Base-by-base conservation (phyloP, 2,113 vertebrate species). In the Anoura caudifer region DNA sequence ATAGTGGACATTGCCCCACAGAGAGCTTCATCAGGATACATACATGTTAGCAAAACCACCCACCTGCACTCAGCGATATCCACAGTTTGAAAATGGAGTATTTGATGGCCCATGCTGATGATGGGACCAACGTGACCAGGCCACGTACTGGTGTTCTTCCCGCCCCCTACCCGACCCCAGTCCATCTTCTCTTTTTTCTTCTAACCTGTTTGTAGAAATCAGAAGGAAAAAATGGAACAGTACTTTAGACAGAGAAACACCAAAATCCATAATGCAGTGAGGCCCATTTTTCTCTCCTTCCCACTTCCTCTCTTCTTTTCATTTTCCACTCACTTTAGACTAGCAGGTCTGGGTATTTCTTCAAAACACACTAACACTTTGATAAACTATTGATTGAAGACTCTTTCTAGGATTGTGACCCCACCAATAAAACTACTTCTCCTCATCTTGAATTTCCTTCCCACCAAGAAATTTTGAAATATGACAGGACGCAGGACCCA, bases 141-240 rank as follows among this genome's bases (percentile, higher is more conserved):
- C 17, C 73, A 24, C 24, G 56, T 45, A 26, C 6, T 59, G 59
- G 4, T 47, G 31, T 14, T 83, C 19, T 67, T 54, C 52, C 17
- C 14, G 6, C 82, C 4, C 13, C 31, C 1, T 54, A 54, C 52
- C 52, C 5, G 4, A 20, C 10, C 0, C 5, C 4, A 47, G 10
- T 28, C 24, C 59, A 88, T 38, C 33, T 91, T 63, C 20, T 38
- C 26, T 82, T 83, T n/a, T 41, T 3, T 75, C 47, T 90, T 83
- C 22, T 28, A 59, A 52, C 11, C 16, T 88, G 4, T 56, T 36
- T 3, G 4, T 31, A 3, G 11, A 50, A 96, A 81, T 33, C 10
- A 47, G 45, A 36, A 28, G 20, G 16, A 24, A 8, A 14, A 69
- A 6, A 28, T 72, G 13, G 24, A 93, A 15, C 0, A 4, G 17